Percentiles rank a stretch among this genome's conserved stretches.
These are phyloP conservation scores for Cynopterus brachyotis DNA, from an alignment of 2,113 vertebrate genomes.

Conservation along the genomic window DNA sequence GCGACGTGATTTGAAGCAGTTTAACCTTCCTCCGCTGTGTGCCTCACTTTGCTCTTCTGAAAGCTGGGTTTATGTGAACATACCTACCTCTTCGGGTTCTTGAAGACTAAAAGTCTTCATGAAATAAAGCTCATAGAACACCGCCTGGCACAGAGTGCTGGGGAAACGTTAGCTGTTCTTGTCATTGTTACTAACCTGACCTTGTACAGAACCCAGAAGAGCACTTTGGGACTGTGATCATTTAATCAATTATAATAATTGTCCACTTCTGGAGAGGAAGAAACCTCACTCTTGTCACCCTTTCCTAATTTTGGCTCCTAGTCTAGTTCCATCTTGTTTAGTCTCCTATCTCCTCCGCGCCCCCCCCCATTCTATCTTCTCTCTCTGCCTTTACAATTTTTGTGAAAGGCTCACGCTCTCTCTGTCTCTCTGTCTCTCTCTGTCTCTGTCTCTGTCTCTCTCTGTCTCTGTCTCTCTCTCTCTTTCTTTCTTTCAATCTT, in stretches of 20 bases:
- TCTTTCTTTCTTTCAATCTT: neutral
- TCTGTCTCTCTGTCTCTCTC: neutral
- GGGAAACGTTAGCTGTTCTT: neutral
- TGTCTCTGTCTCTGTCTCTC: neutral
- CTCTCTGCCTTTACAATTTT: neutral
- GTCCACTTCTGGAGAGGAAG: neutral
- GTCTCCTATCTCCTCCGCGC: neutral
- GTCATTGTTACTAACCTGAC: neutral
- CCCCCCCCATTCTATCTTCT: neutral
- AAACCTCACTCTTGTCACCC: neutral
- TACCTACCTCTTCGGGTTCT: neutral
- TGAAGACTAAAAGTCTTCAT: neutral
- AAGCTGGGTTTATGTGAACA: neutral
- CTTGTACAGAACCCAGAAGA: neutral
- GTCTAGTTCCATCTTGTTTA: neutral
- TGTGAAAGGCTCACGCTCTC: neutral
- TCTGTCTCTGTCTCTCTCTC: neutral
- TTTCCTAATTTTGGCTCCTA: neutral
- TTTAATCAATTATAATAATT: neutral
- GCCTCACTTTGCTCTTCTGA: neutral
- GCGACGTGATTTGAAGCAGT: neutral
- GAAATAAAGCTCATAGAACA: neutral
- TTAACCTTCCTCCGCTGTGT: neutral
- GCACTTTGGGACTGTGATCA: neutral
- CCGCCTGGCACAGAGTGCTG: neutral